Evolutionary conservation across 2,797 vertebrate species (phyloP).

Genomic region (Rhadinocentrus ornatus): DNA sequence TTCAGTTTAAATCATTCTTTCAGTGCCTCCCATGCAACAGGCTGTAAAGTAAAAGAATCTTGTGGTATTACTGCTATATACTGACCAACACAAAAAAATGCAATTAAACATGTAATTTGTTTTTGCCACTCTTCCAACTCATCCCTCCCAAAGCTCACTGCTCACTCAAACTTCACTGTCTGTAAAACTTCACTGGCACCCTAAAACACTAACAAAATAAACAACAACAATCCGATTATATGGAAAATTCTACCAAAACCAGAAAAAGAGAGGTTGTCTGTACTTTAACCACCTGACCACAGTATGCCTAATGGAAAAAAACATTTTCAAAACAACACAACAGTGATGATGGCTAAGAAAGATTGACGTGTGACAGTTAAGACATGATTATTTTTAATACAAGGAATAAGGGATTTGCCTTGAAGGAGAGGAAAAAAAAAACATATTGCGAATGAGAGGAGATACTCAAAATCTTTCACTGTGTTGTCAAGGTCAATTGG

Average conservation of each 20-base stretch:
- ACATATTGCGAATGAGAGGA: constrained; percentile 40
- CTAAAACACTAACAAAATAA: background rate
- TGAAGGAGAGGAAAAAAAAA: constrained; percentile 27
- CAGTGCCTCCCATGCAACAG: background rate
- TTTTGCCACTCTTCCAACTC: background rate
- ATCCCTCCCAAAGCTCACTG: background rate
- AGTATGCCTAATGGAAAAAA: background rate
- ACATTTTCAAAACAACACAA: background rate
- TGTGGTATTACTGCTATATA: too few relatives aligned
- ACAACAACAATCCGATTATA: background rate
- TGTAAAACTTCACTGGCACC: background rate
- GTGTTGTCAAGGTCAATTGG: constrained; percentile 76
- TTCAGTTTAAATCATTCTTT: background rate
- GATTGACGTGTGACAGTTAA: background rate
- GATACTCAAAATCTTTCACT: constrained; percentile 58
- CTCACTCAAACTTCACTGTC: background rate
- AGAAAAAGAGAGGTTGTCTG: background rate
- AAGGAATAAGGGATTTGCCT: constrained; percentile 16
- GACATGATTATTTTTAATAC: background rate
- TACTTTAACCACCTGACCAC: background rate
- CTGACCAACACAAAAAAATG: background rate
- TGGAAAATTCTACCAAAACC: background rate
- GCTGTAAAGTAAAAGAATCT: background rate
- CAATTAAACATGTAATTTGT: background rate
- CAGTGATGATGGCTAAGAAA: background rate